Conservation (phyloP, 2,113 vertebrate genomes). For the Telmatochromis sp. region DNA sequence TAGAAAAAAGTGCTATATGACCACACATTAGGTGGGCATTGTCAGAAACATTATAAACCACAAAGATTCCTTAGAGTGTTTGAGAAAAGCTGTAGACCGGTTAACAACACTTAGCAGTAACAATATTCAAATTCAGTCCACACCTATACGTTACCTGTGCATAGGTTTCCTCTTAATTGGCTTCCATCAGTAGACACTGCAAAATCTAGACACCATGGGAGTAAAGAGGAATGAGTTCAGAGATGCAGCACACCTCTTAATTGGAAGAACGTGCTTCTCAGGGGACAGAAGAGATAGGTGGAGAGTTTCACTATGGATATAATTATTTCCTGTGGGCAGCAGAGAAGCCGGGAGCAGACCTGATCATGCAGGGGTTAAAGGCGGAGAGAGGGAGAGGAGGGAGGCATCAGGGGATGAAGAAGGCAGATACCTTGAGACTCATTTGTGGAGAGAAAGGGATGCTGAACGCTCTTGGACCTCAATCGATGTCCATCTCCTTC, state of each 20-base stretch:
- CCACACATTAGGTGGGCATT: neutral
- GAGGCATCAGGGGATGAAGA: slow-evolving; percentile 7
- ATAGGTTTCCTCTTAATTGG: neutral
- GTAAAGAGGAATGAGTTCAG: neutral
- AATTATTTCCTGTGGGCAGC: slow-evolving; percentile 35
- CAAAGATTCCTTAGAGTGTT: neutral
- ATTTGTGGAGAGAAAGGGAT: slow-evolving; percentile 17
- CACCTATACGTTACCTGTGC: neutral
- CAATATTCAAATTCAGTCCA: neutral
- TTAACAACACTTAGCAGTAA: neutral
- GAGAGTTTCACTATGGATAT: neutral
- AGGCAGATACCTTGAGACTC: slow-evolving; percentile 23
- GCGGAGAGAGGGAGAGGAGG: neutral
- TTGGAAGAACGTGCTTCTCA: slow-evolving; percentile 31
- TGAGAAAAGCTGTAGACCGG: neutral
- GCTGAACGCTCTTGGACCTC: neutral
- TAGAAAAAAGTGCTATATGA: neutral
- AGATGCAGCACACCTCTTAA: slow-evolving; percentile 17
- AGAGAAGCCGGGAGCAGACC: neutral
- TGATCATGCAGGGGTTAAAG: slow-evolving; percentile 5
- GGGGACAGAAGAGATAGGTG: slow-evolving; percentile 24
- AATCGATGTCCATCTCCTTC: neutral
- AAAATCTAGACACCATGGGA: neutral
- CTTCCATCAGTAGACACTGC: neutral
- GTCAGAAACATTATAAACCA: neutral